phyloP scores from a whole-genome alignment of 2,797 vertebrate species.

The Iguana delicatissima region DNA sequence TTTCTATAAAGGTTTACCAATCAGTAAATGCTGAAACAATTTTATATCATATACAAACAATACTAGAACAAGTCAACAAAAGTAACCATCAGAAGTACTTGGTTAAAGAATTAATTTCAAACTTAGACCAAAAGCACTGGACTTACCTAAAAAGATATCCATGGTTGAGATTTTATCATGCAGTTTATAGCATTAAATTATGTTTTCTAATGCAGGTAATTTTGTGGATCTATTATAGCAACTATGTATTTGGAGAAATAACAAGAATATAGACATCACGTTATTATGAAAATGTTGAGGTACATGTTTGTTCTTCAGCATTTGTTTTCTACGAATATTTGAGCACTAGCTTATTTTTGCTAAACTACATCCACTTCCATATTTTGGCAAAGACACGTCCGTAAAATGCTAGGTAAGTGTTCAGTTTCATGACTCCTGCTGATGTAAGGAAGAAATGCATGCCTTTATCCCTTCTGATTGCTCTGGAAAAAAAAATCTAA shows the following conservation, averaged over 20 bases:
- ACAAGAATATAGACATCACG: slow-evolving; percentile 8
- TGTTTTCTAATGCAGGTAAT: slow-evolving; percentile 5
- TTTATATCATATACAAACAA: slow-evolving; percentile 16
- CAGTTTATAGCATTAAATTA: slow-evolving; percentile 19
- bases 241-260: slow-evolving; percentile 14
- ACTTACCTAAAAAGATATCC: slow-evolving; percentile 30
- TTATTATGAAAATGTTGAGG: slow-evolving; percentile 48
- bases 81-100: slow-evolving; percentile 28
- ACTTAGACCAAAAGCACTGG: slow-evolving; percentile 21
- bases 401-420: slow-evolving; percentile 47
- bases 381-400: background rate
- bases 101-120: slow-evolving; percentile 14
- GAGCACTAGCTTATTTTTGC: slow-evolving; percentile 7
- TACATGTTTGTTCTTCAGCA: slow-evolving; percentile 29
- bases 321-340: slow-evolving; percentile 41
- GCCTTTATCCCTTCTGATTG: slow-evolving; percentile 54
- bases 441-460: slow-evolving; percentile 50
- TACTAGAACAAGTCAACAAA: slow-evolving; percentile 19
- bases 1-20: slow-evolving; percentile 8
- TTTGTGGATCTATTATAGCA: slow-evolving; percentile 32
- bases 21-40: slow-evolving; percentile 16
- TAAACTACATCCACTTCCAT: slow-evolving; percentile 44
- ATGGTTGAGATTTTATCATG: slow-evolving; percentile 30
- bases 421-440: slow-evolving; percentile 47
- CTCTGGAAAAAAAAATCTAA: slow-evolving; percentile 59